These are phyloP conservation scores for Callinectes sapidus DNA, from an alignment of 2,888 invertebrate genomes.

Conservation along the genomic window DNA sequence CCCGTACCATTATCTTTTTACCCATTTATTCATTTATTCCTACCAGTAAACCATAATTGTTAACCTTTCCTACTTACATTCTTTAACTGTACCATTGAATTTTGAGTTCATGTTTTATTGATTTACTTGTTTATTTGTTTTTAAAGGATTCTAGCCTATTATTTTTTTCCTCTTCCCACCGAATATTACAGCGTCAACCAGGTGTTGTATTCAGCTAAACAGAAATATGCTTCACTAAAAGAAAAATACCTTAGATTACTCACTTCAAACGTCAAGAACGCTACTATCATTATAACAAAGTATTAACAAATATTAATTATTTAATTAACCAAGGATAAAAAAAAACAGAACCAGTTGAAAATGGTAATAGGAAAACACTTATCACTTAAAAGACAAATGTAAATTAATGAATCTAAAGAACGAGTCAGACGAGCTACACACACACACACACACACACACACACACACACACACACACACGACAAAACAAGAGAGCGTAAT, in stretches of 20 bases:
- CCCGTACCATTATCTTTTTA: too few relatives aligned
- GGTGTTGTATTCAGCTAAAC: not conserved
- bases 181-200: not conserved
- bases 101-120: too few relatives aligned
- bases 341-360: not conserved
- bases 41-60: too few relatives aligned
- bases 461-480: not conserved
- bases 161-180: too few relatives aligned
- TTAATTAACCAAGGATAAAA: not conserved
- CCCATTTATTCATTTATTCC: too few relatives aligned
- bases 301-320: not conserved
- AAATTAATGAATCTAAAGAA: not conserved
- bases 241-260: not conserved
- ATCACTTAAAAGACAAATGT: not conserved
- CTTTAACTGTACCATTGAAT: too few relatives aligned
- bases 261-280: not conserved
- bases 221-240: not conserved
- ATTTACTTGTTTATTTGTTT: too few relatives aligned
- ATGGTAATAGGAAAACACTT: not conserved
- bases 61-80: too few relatives aligned
- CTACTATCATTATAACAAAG: not conserved
- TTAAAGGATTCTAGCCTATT: too few relatives aligned
- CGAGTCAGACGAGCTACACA: not conserved
- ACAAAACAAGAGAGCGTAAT: not conserved
- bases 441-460: conserved; percentile 22